phyloP scores from a whole-genome alignment of 1,140 invertebrate species.

The Calephelis virginiensis region DNA sequence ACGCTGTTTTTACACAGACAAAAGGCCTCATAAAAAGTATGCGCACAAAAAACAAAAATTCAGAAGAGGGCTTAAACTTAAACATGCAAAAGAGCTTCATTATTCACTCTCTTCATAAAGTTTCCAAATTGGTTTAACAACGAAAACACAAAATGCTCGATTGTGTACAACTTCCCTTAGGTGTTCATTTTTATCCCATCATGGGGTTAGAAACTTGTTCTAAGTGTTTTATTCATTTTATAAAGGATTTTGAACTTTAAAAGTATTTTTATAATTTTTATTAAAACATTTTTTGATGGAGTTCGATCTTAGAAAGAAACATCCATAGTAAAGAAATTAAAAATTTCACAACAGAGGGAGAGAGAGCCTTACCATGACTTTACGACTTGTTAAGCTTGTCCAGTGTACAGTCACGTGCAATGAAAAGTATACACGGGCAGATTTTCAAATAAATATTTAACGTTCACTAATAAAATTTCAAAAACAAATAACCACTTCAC shows the following conservation, averaged over 20 bases:
- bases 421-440: too few species aligned
- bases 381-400: too few species aligned
- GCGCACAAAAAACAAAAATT: neutral
- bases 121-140: conserved; percentile 11
- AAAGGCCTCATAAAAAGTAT: too few species aligned
- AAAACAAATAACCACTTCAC: too few species aligned
- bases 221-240: neutral
- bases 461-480: too few species aligned
- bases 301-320: too few species aligned
- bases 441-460: too few species aligned
- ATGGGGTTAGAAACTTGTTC: neutral
- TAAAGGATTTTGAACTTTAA: neutral
- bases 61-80: neutral
- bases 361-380: too few species aligned
- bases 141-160: conserved; percentile 3
- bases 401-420: too few species aligned
- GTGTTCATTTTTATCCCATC: conserved; percentile 5
- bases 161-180: neutral
- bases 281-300: neutral
- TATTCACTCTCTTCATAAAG: conserved; percentile 13
- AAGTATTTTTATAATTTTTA: neutral
- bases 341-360: too few species aligned
- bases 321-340: too few species aligned
- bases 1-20: too few species aligned
- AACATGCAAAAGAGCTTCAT: conserved; percentile 4